These are phyloP conservation scores for Ephydatia muelleri DNA, from an alignment of 37 sponge, comb jelly and placozoan genomes.

Conservation along the genomic window DNA sequence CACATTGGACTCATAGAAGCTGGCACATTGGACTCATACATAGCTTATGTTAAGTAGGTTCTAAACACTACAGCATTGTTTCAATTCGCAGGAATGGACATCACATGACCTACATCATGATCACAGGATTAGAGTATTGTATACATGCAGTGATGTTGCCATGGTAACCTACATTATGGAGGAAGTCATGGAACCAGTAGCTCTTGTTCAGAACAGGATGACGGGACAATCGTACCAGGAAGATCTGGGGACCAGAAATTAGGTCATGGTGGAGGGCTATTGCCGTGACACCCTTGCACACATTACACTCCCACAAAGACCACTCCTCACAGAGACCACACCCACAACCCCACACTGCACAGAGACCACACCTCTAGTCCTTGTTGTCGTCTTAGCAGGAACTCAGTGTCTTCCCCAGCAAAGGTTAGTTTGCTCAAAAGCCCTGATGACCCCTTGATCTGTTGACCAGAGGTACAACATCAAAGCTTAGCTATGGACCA, in stretches of 20 bases:
- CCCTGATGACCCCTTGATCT: conserved; percentile 69
- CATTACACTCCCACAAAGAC: not conserved
- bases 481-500: not conserved
- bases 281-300: too few species aligned
- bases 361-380: conserved; percentile 66
- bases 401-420: conserved; percentile 73
- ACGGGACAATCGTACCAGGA: conserved; percentile 67
- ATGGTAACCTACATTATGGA: conserved; percentile 30
- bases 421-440: conserved; percentile 71
- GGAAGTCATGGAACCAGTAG: conserved; percentile 76
- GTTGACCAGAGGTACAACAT: not conserved
- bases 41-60: too few species aligned
- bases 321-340: not conserved
- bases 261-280: too few species aligned
- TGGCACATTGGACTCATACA: too few species aligned
- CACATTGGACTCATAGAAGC: too few species aligned
- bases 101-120: too few species aligned
- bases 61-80: too few species aligned
- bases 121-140: not conserved
- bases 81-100: too few species aligned
- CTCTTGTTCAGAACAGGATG: conserved; percentile 63
- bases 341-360: not conserved
- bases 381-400: conserved; percentile 59
- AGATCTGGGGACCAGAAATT: conserved; percentile 33
- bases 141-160: not conserved